Conservation (phyloP, 2,888 invertebrate species). For the Sepioteuthis lessoniana region DNA sequence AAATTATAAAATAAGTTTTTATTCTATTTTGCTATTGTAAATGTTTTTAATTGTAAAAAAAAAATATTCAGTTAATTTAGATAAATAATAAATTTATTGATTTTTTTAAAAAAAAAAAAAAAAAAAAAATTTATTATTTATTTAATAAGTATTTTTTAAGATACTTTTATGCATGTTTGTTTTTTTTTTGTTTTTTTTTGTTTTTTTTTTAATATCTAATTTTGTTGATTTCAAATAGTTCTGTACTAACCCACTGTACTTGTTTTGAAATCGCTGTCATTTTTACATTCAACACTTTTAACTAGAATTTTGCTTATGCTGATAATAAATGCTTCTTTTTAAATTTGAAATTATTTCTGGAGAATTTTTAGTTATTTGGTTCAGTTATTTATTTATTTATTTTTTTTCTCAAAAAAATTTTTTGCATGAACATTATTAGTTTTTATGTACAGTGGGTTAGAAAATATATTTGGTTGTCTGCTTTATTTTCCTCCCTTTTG, state of each 20-base stretch:
- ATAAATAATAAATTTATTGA: background rate
- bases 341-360: background rate
- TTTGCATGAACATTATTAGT: background rate
- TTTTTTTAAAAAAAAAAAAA: too few species aligned
- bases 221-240: too few species aligned
- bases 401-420: background rate
- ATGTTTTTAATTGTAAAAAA: background rate
- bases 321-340: background rate
- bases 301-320: background rate
- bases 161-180: background rate
- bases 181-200: background rate
- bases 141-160: background rate
- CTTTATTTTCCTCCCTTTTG: background rate
- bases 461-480: background rate
- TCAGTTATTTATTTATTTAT: too few species aligned
- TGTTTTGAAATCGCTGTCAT: background rate
- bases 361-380: background rate
- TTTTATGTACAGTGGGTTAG: constrained; percentile 17
- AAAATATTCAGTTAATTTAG: background rate
- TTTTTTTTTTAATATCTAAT: background rate
- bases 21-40: background rate
- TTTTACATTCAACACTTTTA: too few species aligned
- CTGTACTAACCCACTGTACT: background rate
- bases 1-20: background rate
- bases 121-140: too few species aligned